phyloP scores from a whole-genome alignment of 2,888 invertebrate genomes.

The Pollenia amentaria region DNA sequence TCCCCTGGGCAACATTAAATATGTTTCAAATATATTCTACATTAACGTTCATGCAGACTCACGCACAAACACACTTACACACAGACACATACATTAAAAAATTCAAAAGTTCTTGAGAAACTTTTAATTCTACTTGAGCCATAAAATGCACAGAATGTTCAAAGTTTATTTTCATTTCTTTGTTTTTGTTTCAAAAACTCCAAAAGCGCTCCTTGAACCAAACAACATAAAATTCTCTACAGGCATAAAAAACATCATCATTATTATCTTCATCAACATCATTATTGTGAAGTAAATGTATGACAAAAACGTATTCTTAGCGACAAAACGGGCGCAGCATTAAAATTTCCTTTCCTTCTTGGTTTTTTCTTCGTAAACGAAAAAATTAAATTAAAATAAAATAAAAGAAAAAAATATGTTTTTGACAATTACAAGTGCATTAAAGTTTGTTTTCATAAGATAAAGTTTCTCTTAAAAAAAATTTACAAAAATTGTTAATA shows the following conservation, averaged over 20 bases:
- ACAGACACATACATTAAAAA: slow-evolving; percentile 1
- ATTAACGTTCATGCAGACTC: background rate
- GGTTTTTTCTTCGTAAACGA: background rate
- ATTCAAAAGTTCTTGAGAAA: slow-evolving; percentile 66
- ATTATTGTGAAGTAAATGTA: background rate
- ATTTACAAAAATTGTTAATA: slow-evolving; percentile 56
- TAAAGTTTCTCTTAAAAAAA: slow-evolving; percentile 23
- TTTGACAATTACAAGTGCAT: slow-evolving; percentile 74
- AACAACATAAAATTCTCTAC: slow-evolving; percentile 54
- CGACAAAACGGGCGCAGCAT: slow-evolving; percentile 54
- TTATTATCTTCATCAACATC: slow-evolving; percentile 24
- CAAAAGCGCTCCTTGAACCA: slow-evolving; percentile 27
- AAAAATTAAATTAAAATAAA: slow-evolving; percentile 17
- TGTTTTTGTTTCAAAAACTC: slow-evolving; percentile 16
- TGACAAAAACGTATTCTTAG: slow-evolving; percentile 2
- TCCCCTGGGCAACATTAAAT: slow-evolving; percentile 9
- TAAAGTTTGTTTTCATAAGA: slow-evolving; percentile 58
- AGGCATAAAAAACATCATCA: slow-evolving; percentile 47
- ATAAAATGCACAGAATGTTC: slow-evolving; percentile 68
- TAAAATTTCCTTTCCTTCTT: slow-evolving; percentile 59
- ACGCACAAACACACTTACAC: background rate
- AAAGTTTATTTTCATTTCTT: slow-evolving; percentile 63
- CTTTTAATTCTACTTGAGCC: slow-evolving; percentile 71
- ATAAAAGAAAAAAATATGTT: slow-evolving; percentile 47
- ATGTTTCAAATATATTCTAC: slow-evolving; percentile 9